Percentiles rank a stretch among this genome's conserved stretches.
phyloP scores from a whole-genome alignment of 2,888 invertebrate genomes.

The Graphium colonna region DNA sequence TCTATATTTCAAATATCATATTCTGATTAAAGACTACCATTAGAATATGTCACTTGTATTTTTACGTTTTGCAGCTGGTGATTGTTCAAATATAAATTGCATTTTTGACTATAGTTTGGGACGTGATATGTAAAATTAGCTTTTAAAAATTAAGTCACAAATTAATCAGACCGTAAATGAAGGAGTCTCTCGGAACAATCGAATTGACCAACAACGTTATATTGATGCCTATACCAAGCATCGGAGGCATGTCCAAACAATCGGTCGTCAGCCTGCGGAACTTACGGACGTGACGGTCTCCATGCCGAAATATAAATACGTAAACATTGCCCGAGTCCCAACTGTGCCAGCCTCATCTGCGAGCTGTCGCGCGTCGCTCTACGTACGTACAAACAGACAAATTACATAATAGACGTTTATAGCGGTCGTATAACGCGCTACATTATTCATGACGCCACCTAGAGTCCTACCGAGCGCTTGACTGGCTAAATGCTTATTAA shows the following conservation, averaged over 20 bases:
- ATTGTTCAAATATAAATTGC: too few species aligned
- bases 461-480: conserved; percentile 15
- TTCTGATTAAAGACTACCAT: too few species aligned
- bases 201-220: background rate
- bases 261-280: background rate
- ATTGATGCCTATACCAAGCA: background rate
- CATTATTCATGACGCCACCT: conserved; percentile 45
- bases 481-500: conserved; percentile 20
- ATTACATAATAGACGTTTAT: conserved; percentile 36
- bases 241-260: background rate
- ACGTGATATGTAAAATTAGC: too few species aligned
- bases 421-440: conserved; percentile 40
- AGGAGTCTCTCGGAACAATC: background rate
- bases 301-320: conserved; percentile 1
- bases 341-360: conserved; percentile 14
- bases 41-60: too few species aligned
- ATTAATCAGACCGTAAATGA: background rate
- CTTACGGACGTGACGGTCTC: background rate
- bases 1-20: too few species aligned
- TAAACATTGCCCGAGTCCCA: background rate
- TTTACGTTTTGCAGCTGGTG: too few species aligned
- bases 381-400: conserved; percentile 38
- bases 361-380: conserved; percentile 10
- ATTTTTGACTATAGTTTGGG: too few species aligned
- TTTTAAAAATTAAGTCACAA: background rate